Evolutionary conservation across 2,888 invertebrate genomes (phyloP).

Genomic region (Glaucopsyche alexis): DNA sequence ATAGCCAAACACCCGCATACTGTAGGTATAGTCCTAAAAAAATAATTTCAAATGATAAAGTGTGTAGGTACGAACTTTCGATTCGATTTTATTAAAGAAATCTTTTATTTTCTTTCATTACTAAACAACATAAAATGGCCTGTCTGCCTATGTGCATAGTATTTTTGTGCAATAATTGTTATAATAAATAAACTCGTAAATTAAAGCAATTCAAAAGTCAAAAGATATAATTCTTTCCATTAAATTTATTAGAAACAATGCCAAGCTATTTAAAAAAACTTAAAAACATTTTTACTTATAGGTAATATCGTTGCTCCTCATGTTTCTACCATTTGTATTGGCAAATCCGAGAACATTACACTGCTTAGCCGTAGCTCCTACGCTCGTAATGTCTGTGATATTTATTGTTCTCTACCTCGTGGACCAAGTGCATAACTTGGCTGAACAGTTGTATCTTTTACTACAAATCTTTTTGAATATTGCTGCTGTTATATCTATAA

Average conservation of each 20-base stretch:
- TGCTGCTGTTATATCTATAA: slow-evolving; percentile 45
- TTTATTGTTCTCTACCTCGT: slow-evolving; percentile 68
- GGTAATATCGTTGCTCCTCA: slow-evolving; percentile 69
- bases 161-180: too few species aligned
- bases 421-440: slow-evolving; percentile 69
- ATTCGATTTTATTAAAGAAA: too few species aligned
- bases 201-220: too few species aligned
- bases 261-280: slow-evolving; percentile 37
- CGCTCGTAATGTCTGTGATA: slow-evolving; percentile 63
- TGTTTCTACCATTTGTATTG: slow-evolving; percentile 65
- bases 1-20: too few species aligned
- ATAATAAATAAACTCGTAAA: too few species aligned
- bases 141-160: too few species aligned
- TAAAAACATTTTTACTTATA: slow-evolving; percentile 66
- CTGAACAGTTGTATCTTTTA: slow-evolving; percentile 63
- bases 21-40: too few species aligned
- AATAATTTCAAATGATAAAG: too few species aligned
- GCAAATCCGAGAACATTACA: slow-evolving; percentile 53
- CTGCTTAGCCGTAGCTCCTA: slow-evolving; percentile 66
- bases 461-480: slow-evolving; percentile 53
- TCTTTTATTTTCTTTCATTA: too few species aligned
- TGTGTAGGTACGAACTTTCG: too few species aligned
- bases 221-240: too few species aligned
- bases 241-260: background rate
- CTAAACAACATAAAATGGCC: too few species aligned